These are phyloP conservation scores for Apis mellifera DNA, from an alignment of 1,140 invertebrate species.

Conservation along the genomic window DNA sequence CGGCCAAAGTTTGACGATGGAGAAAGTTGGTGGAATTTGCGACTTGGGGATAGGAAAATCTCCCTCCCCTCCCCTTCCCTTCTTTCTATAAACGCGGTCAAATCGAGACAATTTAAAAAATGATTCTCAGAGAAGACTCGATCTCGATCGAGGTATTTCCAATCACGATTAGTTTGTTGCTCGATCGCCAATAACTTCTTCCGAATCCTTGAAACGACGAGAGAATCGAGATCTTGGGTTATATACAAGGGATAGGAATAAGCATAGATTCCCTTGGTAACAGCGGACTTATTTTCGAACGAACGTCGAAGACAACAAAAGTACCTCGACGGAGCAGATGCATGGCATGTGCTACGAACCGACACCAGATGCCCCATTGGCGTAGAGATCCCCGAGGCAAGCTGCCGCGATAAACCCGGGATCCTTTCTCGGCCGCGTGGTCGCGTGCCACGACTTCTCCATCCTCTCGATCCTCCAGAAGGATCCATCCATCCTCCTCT, in stretches of 20 bases:
- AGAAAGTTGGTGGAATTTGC: too few species aligned
- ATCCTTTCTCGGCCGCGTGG: slow-evolving; percentile 54
- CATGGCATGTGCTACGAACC: slow-evolving; percentile 79
- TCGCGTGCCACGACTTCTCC: slow-evolving; percentile 64
- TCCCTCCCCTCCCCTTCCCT: too few species aligned
- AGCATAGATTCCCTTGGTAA: slow-evolving; percentile 66
- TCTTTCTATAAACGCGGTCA: too few species aligned
- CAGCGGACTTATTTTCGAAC: slow-evolving; percentile 71
- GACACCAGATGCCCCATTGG: slow-evolving; percentile 80
- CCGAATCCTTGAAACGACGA: too few species aligned
- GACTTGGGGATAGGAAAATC: too few species aligned
- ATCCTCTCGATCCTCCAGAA: background rate
- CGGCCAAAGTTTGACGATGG: too few species aligned
- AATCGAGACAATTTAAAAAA: too few species aligned
- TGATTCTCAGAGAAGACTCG: too few species aligned
- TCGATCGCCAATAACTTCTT: too few species aligned
- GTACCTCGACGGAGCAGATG: slow-evolving; percentile 77
- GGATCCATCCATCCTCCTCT: background rate
- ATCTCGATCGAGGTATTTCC: too few species aligned
- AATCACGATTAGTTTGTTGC: too few species aligned
- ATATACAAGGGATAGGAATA: background rate
- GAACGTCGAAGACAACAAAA: slow-evolving; percentile 75
- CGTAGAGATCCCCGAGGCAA: slow-evolving; percentile 69
- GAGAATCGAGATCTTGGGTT: too few species aligned
- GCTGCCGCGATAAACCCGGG: slow-evolving; percentile 56